Evolutionary conservation across 2,113 vertebrate species (phyloP).

Genomic region (Tenrec ecaudatus): DNA sequence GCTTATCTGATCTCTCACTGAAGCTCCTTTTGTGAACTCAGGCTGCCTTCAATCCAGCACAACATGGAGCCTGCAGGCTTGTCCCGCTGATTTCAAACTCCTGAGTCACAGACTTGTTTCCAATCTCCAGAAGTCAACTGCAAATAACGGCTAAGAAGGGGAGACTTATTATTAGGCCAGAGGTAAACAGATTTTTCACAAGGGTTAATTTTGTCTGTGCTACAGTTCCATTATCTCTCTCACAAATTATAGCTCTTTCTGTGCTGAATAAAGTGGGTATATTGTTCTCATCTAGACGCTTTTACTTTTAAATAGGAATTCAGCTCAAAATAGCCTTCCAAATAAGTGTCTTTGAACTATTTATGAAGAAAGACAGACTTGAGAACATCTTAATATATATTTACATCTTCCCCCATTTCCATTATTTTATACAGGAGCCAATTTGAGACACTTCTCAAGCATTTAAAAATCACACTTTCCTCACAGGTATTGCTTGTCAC

Average conservation of each 20-base stretch:
- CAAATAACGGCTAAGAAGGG: background rate
- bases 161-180: slow-evolving; percentile 56
- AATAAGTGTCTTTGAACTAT: slow-evolving; percentile 46
- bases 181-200: slow-evolving; percentile 59
- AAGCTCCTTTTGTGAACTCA: background rate
- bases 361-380: slow-evolving; percentile 61
- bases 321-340: slow-evolving; percentile 61
- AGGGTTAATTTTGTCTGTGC: slow-evolving; percentile 52
- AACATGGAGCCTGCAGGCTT: background rate
- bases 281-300: slow-evolving; percentile 67
- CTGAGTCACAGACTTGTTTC: slow-evolving; percentile 40
- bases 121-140: slow-evolving; percentile 54
- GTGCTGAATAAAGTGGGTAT: slow-evolving; percentile 64
- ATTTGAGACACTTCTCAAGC: slow-evolving; percentile 34
- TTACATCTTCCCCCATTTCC: background rate
- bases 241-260: slow-evolving; percentile 71
- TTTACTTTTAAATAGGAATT: slow-evolving; percentile 69
- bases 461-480: background rate
- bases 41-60: background rate
- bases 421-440: slow-evolving; percentile 40
- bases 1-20: background rate
- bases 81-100: background rate
- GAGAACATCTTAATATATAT: slow-evolving; percentile 39
- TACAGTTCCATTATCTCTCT: slow-evolving; percentile 64
- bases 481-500: slow-evolving; percentile 8